Evolutionary conservation across 1,140 invertebrate species (phyloP).

Genomic region (Sycophila sp.): DNA sequence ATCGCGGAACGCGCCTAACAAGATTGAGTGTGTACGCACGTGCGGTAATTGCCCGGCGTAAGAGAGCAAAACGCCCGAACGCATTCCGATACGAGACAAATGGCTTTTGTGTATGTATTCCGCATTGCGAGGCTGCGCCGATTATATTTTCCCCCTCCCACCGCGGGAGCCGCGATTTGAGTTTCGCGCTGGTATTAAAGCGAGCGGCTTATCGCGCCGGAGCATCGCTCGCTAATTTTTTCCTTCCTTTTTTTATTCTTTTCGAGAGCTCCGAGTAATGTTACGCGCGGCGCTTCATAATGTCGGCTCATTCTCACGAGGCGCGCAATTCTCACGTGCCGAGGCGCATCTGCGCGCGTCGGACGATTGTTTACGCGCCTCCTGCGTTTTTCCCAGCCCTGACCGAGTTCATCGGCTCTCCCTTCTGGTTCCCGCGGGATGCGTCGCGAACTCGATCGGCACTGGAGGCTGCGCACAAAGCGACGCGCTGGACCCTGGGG

Average conservation of each 20-base stretch:
- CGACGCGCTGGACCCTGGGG: too few relatives aligned
- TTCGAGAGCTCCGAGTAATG: conserved; percentile 4
- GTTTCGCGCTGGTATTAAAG: too few relatives aligned
- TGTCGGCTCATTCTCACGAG: neutral
- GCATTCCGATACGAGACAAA: conserved; percentile 34
- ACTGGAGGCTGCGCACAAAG: too few relatives aligned
- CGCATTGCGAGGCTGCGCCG: neutral
- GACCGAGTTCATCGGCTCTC: neutral
- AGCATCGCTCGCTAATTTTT: neutral
- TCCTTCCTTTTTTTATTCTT: too few relatives aligned
- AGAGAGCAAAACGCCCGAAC: neutral
- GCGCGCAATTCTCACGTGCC: conserved; percentile 1
- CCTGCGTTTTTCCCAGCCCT: neutral
- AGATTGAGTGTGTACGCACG: conserved; percentile 28
- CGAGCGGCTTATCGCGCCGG: neutral
- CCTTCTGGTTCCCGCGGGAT: too few relatives aligned
- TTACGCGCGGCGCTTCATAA: neutral
- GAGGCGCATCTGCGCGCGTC: neutral
- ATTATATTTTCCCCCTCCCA: neutral
- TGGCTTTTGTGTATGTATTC: conserved; percentile 31
- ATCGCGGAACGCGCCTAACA: conserved; percentile 20
- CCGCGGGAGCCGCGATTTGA: neutral
- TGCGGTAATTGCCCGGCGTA: conserved; percentile 19
- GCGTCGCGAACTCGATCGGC: too few relatives aligned
- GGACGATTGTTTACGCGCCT: conserved; percentile 4